These are phyloP conservation scores for Oryzaephilus surinamensis DNA, from an alignment of 1,140 invertebrate genomes.

Conservation along the genomic window DNA sequence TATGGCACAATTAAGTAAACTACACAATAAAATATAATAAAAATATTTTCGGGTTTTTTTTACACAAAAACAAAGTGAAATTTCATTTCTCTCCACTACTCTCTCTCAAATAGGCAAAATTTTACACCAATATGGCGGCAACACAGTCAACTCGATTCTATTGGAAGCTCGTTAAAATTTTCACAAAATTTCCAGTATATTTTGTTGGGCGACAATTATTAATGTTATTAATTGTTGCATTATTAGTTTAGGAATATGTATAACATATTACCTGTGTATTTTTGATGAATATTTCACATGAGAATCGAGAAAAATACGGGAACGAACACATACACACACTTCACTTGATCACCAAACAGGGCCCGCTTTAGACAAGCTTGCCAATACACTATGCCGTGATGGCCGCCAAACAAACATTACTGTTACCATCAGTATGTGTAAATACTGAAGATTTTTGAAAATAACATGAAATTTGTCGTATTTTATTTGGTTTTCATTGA, in stretches of 20 bases:
- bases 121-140: constrained; percentile 34
- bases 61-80: no score
- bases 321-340: constrained; percentile 36
- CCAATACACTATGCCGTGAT: constrained; percentile 36
- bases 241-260: constrained; percentile 6
- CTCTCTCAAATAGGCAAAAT: constrained; percentile 13
- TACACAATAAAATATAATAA: no score
- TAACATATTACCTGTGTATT: constrained; percentile 33
- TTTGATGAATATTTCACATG: constrained; percentile 31
- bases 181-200: constrained; percentile 13
- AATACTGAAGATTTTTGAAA: no score
- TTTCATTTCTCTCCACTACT: no score
- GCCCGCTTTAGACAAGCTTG: no score
- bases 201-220: constrained; percentile 10
- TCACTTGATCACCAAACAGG: constrained; percentile 36
- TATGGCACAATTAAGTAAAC: no score
- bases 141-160: constrained; percentile 27
- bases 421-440: no score
- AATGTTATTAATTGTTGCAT: constrained; percentile 12
- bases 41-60: no score
- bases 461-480: no score
- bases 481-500: no score
- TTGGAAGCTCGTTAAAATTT: constrained; percentile 20
- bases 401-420: no score
- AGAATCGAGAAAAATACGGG: constrained; percentile 35